Conservation (phyloP, 23 tunicate genomes). For the Oikopleura dioica region DNA sequence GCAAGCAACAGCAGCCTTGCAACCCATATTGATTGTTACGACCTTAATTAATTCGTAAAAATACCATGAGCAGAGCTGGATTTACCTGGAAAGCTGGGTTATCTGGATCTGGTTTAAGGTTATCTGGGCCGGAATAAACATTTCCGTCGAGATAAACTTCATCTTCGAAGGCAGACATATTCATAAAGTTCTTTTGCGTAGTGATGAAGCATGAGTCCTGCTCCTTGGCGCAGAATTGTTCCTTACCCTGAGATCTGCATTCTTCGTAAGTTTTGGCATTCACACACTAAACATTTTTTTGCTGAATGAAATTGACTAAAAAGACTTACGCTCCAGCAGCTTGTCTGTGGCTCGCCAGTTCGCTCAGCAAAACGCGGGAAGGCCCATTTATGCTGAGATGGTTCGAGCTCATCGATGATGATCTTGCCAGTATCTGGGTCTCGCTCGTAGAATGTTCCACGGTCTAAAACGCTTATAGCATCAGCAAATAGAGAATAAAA, state of each 20-base stretch:
- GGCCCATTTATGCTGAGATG: not conserved
- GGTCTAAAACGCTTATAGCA: not conserved
- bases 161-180: not conserved
- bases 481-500: no score
- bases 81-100: not conserved
- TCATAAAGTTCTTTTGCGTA: not conserved
- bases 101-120: not conserved
- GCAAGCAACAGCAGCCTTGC: not conserved
- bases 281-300: not conserved
- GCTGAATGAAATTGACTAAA: no score
- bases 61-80: no score
- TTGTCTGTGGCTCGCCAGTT: not conserved
- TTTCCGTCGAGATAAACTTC: no score
- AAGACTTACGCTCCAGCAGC: not conserved
- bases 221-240: not conserved
- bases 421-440: not conserved
- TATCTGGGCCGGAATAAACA: no score
- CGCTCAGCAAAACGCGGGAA: not conserved
- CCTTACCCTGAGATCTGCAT: not conserved
- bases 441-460: not conserved
- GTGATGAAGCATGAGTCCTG: not conserved
- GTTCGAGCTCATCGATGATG: not conserved
- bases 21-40: not conserved
- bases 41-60: no score
- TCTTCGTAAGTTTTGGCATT: constrained; percentile 6